Conservation (phyloP, 2,113 vertebrate genomes). For the Panthera leo region DNA sequence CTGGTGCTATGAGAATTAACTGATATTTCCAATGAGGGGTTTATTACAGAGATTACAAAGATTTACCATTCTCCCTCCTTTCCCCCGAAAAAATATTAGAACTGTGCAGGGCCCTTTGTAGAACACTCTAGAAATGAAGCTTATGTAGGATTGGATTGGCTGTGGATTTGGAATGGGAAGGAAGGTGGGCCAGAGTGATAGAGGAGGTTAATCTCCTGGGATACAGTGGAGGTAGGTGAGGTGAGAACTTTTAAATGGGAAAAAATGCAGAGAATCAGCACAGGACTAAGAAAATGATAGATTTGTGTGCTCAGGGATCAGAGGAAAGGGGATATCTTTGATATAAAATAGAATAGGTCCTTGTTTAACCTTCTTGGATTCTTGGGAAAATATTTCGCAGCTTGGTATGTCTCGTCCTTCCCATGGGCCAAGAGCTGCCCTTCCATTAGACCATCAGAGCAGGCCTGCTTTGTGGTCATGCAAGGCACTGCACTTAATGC, state of each 20-base stretch:
- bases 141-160: background rate
- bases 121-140: background rate
- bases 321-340: background rate
- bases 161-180: background rate
- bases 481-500: background rate
- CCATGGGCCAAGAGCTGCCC: background rate
- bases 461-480: accelerated
- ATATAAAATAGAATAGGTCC: background rate
- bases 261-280: background rate
- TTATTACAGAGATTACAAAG: background rate
- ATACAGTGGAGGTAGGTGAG: background rate
- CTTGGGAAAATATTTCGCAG: background rate
- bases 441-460: background rate
- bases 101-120: background rate
- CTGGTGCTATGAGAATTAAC: background rate
- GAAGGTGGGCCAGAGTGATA: background rate
- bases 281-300: background rate
- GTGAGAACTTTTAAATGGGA: background rate
- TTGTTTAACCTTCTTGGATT: background rate
- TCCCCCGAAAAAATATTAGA: background rate
- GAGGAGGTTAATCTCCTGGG: background rate
- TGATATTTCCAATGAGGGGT: background rate
- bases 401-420: background rate
- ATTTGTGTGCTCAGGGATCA: background rate
- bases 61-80: background rate